Evolutionary conservation across 1,140 invertebrate species (phyloP).

Genomic region (Camponotus floridanus): DNA sequence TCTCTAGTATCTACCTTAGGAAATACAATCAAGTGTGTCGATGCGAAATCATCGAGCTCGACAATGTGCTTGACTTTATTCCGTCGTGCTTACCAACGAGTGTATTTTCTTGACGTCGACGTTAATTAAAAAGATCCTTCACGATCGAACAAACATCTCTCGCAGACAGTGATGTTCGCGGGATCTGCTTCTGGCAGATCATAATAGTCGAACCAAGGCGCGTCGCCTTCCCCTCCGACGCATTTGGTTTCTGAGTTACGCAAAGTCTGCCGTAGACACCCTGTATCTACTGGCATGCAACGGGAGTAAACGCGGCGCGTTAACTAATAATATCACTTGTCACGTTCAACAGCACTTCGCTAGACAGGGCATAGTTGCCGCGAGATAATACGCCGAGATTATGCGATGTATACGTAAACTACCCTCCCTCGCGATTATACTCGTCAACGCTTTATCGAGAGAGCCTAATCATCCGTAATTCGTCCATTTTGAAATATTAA

Average conservation of each 20-base stretch:
- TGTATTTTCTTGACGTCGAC: conserved; percentile 9
- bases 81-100: background rate
- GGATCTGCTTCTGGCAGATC: conserved; percentile 69
- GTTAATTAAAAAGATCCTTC: conserved; percentile 47
- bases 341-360: conserved; percentile 77
- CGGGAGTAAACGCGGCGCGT: conserved; percentile 69
- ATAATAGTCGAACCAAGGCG: conserved; percentile 60
- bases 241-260: conserved; percentile 77
- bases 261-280: conserved; percentile 77
- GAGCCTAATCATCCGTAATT: background rate
- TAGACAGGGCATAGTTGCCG: conserved; percentile 62
- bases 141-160: background rate
- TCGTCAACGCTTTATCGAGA: background rate
- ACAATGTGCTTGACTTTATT: background rate
- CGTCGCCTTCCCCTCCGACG: conserved; percentile 66
- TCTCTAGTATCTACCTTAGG: background rate
- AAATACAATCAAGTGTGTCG: background rate
- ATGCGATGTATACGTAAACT: background rate
- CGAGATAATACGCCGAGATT: conserved; percentile 14
- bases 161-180: background rate
- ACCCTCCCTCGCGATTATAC: background rate
- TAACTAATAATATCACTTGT: conserved; percentile 78
- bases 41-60: background rate
- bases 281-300: conserved; percentile 66
- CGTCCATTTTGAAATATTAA: background rate